Evolutionary conservation across 2,113 vertebrate genomes (phyloP), one percentile per base, ranked within the genome.

Genomic region (Nerophis ophidion): DNA sequence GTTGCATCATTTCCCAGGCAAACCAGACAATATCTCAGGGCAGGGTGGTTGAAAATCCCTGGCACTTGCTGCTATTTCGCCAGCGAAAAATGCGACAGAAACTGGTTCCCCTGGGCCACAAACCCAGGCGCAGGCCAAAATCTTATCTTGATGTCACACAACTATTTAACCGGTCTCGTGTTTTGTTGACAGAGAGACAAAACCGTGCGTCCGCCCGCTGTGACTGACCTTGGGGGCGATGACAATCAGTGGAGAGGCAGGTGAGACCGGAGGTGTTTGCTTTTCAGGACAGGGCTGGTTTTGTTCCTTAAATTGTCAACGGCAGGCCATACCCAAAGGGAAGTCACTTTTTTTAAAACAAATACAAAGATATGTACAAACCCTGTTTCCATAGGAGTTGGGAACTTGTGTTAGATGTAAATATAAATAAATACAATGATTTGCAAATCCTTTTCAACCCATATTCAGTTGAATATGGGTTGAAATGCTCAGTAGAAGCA

Each of bases 141-240:
- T 75, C 76, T 78, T 78, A 78, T 81, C 74, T 76, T 45, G 57
- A 57, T 73, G 71, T 77, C 67, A 63, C 26, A 11, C 57, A 60
- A 66, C 63, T 58, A 77, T 80, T 74, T 44, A 57, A 48, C 68
- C 57, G 16, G 7, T 26, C 45, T 48, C 42, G 40, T 49, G 49
- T 63, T 77, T 65, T 79, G 79, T 77, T 82, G 70, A 83, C 79
- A 77, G 75, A 72, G 61, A 78, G 71, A 67, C 52, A 70, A 72
- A 77, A 74, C 60, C 42, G 8, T 65, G 64, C 19, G 61, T 40
- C 61, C 36, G 56, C 54, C 65, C 70, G 70, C 47, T 49, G 45
- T 14, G 50, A 56, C 60, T 75, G 79, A 79, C 82, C 79, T 81
- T 77, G 68, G 19, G 66, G 60, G 65, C 36, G 61, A 59, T 7